These are phyloP conservation scores for Scrobipalpa atriplicella DNA, from an alignment of 2,888 invertebrate species.

Conservation along the genomic window DNA sequence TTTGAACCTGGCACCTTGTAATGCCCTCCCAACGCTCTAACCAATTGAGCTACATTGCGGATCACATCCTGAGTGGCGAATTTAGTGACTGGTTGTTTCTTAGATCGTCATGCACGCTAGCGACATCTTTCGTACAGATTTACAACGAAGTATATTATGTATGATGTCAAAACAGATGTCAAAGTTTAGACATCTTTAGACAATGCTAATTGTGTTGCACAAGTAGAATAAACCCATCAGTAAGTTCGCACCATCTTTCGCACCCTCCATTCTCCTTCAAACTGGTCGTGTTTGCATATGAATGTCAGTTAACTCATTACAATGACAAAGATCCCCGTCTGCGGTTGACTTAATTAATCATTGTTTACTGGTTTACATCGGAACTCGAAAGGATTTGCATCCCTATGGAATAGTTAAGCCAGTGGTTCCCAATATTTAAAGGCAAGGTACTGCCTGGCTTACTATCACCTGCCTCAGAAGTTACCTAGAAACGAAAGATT, in stretches of 20 bases:
- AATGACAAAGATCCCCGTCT: slow-evolving; percentile 73
- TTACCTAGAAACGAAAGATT: too few species aligned
- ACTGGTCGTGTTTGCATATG: slow-evolving; percentile 54
- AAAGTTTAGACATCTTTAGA: background rate
- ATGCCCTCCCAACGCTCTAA: too few species aligned
- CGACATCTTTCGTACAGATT: background rate
- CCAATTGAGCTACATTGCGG: too few species aligned
- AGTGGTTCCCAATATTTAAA: too few species aligned
- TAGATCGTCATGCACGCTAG: too few species aligned
- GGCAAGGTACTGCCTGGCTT: too few species aligned
- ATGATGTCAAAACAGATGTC: background rate
- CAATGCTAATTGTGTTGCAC: background rate
- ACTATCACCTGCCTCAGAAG: too few species aligned
- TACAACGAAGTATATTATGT: too few species aligned
- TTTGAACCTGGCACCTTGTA: too few species aligned
- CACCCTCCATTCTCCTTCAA: background rate
- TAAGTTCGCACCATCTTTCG: background rate
- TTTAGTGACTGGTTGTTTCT: too few species aligned
- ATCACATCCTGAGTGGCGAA: too few species aligned
- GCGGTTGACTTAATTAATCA: slow-evolving; percentile 75
- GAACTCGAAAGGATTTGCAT: slow-evolving; percentile 68
- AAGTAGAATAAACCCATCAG: background rate
- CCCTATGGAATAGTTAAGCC: slow-evolving; percentile 65
- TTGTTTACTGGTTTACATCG: slow-evolving; percentile 68
- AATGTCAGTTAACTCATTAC: slow-evolving; percentile 66